Base-by-base conservation (phyloP, 1,140 invertebrate species). In the Bombus balteatus region DNA sequence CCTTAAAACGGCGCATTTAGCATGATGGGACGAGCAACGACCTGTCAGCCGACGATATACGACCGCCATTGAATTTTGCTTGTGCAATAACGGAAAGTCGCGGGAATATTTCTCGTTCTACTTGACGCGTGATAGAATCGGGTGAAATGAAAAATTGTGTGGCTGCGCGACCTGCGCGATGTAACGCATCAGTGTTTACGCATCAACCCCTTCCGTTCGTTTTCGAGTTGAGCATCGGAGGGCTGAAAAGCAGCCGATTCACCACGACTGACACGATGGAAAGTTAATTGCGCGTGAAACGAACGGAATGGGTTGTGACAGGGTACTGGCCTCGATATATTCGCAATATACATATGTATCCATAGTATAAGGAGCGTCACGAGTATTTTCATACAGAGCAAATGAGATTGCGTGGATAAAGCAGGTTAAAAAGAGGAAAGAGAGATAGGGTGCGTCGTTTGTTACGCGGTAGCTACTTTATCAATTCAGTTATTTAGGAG, bases 81-180 rank as follows among this genome's bases (percentile, higher is more conserved):
- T 65, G 79, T 57, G 78, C 71, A 85, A 85, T 81, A 85, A 85
- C 84, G 84, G 71, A 57, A 85, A 85, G 84, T 85, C 70, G 57
- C 62, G 59, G 32, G 71, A 70, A 85, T 85, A 81, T 85, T 81
- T 85, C 79, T 75, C 71, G 71, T 85, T 32, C 34, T 85, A 47
- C 37, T 85, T 59, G 79, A 81, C 59, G 71, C 83, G 62, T 25
- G 84, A 85, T 81, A 85, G 71, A 85, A 75, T 85, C 57, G 59
- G 70, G 47, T 62, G 18, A 75, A 75, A 81, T 81, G 79, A 85
- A 85, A 85, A 74, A 85, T 81, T 37, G 43, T 41, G 8, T 3
- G 32, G 25, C 8, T 53, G 47, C 32, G n/a, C 65, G n/a, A 32
- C 62, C 62, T 10, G 5, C 28, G 32, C 83, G 59, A 68, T 84